phyloP scores from a whole-genome alignment of 2,797 vertebrate genomes.

The Lerista edwardsae region DNA sequence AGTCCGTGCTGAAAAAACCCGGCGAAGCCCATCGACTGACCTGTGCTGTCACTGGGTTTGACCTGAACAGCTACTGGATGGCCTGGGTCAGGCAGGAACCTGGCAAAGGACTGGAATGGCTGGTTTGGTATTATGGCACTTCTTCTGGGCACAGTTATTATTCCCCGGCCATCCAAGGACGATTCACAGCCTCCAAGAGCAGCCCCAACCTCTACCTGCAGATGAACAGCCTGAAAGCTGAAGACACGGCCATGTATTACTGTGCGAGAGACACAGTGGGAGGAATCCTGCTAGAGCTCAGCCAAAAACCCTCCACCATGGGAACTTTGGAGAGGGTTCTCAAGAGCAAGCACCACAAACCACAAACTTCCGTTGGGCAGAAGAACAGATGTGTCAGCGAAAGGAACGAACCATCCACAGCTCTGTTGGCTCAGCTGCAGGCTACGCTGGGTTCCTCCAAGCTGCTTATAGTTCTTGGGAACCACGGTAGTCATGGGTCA shows the following conservation, averaged over 20 bases:
- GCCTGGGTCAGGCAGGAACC: neutral
- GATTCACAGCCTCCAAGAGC: neutral
- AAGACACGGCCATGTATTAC: too few species aligned
- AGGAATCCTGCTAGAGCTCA: too few species aligned
- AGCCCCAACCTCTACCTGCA: neutral
- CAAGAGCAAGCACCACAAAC: neutral
- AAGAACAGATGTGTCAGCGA: too few species aligned
- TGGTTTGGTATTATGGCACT: neutral
- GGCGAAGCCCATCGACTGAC: neutral
- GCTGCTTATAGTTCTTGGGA: too few species aligned
- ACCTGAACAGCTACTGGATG: neutral
- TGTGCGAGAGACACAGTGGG: too few species aligned
- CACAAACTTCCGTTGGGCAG: neutral
- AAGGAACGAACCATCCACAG: too few species aligned
- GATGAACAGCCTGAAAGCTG: neutral
- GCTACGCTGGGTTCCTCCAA: too few species aligned
- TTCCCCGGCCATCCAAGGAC: neutral
- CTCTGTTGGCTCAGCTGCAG: too few species aligned
- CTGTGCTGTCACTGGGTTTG: neutral
- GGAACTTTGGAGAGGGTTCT: too few species aligned
- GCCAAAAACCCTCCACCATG: neutral
- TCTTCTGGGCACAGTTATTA: neutral
- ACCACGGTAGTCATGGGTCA: too few species aligned
- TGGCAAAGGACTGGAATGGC: conserved; percentile 11
- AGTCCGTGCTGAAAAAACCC: neutral